Evolutionary conservation across 2,113 vertebrate genomes (phyloP).

Genomic region (Archocentrus centrarchus): DNA sequence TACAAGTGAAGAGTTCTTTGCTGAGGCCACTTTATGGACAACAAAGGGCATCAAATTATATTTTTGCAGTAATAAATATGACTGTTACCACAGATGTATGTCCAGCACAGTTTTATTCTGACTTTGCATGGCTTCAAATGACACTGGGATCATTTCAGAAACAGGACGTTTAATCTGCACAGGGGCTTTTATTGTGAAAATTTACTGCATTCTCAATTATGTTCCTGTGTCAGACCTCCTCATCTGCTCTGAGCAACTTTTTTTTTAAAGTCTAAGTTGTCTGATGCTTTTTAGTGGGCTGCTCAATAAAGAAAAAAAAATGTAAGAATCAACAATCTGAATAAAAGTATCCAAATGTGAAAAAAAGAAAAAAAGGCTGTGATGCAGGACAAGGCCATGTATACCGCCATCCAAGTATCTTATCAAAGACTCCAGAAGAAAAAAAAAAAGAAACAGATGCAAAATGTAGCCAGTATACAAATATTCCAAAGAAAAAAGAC

Average conservation of each 20-base stretch:
- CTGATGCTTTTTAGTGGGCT: not conserved
- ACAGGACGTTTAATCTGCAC: not conserved
- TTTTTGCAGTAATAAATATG: not conserved
- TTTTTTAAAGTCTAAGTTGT: not conserved
- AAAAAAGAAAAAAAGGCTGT: not conserved
- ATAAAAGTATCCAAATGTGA: not conserved
- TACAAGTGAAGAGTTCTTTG: not conserved
- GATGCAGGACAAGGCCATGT: not conserved
- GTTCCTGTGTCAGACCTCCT: not conserved
- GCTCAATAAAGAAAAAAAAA: not conserved
- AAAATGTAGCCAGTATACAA: not conserved
- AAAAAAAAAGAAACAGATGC: not conserved
- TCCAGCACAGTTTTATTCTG: not conserved
- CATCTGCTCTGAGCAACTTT: not conserved
- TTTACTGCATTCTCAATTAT: not conserved
- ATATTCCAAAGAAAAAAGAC: not conserved
- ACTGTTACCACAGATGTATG: not conserved
- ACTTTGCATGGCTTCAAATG: not conserved
- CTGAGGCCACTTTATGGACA: not conserved
- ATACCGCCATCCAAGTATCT: not conserved
- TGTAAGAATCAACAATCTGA: not conserved
- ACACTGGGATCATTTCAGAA: not conserved
- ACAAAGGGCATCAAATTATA: accelerated
- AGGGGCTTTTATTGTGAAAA: conserved; percentile 5
- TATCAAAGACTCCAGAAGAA: not conserved